These are phyloP conservation scores for Nyctereutes procyonoides DNA, from an alignment of 2,113 vertebrate genomes.

Conservation along the genomic window DNA sequence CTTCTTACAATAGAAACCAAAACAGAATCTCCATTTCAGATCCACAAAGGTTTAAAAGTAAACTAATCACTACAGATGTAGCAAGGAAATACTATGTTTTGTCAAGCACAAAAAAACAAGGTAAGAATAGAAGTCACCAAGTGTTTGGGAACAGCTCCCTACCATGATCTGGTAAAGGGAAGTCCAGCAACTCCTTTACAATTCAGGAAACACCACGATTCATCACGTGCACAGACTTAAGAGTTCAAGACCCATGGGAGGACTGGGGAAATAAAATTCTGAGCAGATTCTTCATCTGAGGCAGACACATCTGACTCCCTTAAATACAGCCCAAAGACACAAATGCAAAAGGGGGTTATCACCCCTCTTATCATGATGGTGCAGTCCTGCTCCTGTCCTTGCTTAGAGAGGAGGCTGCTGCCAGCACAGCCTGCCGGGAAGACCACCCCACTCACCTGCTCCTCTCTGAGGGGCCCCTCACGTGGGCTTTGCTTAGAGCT, in stretches of 20 bases:
- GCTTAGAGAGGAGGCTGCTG: neutral
- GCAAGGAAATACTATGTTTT: neutral
- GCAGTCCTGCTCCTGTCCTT: neutral
- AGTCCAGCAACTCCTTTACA: neutral
- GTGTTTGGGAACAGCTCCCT: neutral
- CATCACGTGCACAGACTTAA: accelerated
- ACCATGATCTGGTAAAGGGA: neutral
- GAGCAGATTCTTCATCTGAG: neutral
- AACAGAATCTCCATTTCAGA: neutral
- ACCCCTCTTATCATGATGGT: accelerated
- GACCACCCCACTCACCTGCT: neutral
- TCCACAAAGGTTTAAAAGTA: neutral
- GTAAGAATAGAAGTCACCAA: neutral
- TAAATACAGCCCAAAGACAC: no score
- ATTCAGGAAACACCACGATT: neutral
- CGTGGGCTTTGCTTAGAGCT: accelerated
- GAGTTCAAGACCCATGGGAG: no score
- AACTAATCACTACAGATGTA: neutral
- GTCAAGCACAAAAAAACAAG: neutral
- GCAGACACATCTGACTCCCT: neutral
- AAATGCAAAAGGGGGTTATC: neutral
- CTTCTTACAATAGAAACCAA: neutral
- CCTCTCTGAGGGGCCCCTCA: neutral
- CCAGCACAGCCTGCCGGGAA: neutral
- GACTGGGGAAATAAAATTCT: neutral